Conservation (phyloP, 53 echinoderm and acorn worm genomes). For the Pentamera pediparva region DNA sequence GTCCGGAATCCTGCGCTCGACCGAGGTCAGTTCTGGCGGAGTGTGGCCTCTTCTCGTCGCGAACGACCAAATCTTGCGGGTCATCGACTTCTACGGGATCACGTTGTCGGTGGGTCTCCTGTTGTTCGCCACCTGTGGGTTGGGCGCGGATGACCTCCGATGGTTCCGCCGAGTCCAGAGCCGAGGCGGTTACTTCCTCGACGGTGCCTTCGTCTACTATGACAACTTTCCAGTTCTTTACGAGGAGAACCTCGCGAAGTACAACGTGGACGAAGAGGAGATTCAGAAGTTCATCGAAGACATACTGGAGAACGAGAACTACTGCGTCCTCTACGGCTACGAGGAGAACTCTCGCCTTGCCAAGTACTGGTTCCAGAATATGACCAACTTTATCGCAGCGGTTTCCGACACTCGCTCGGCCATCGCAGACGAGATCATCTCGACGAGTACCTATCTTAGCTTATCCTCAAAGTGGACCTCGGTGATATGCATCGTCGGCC, state of each 20-base stretch:
- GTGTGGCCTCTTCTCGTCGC: constrained; percentile 51
- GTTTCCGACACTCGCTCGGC: neutral
- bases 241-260: neutral
- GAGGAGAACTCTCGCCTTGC: neutral
- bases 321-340: constrained; percentile 20
- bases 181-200: neutral
- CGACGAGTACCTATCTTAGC: neutral
- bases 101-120: constrained; percentile 38
- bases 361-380: constrained; percentile 55
- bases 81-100: constrained; percentile 41
- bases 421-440: neutral
- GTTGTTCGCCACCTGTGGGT: constrained; percentile 36
- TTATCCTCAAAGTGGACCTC: neutral
- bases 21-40: constrained; percentile 27
- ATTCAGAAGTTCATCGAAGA: constrained; percentile 1
- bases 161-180: constrained; percentile 24
- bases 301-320: constrained; percentile 20
- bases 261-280: neutral
- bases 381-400: constrained; percentile 37
- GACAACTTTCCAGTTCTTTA: neutral
- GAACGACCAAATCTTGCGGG: constrained; percentile 25
- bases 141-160: neutral
- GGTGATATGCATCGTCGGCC: neutral
- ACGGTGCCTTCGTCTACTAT: neutral
- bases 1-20: neutral